Conservation (phyloP, 2,888 invertebrate species). For the Troides aeacus region DNA sequence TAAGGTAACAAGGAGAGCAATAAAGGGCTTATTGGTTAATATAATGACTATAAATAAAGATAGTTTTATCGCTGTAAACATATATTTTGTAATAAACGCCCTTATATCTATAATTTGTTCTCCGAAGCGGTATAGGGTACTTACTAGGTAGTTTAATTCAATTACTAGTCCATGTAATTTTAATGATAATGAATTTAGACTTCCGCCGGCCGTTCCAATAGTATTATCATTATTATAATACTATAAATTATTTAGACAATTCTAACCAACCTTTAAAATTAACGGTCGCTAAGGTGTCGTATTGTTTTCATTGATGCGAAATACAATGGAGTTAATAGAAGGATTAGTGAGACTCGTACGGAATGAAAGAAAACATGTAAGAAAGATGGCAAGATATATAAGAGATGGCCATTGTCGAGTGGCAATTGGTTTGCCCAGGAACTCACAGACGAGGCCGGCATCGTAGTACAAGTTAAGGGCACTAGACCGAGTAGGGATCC, state of each 20-base stretch:
- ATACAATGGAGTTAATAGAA: background rate
- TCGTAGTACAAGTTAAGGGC: slow-evolving; percentile 73
- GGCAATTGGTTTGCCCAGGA: slow-evolving; percentile 5
- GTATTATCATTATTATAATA: slow-evolving; percentile 12
- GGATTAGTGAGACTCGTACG: slow-evolving; percentile 2
- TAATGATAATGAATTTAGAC: slow-evolving; percentile 70
- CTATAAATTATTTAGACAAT: slow-evolving; percentile 25
- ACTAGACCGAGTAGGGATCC: slow-evolving; percentile 62
- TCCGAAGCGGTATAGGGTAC: slow-evolving; percentile 79
- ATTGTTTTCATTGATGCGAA: slow-evolving; percentile 2
- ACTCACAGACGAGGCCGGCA: slow-evolving; percentile 49
- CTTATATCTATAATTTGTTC: slow-evolving; percentile 63
- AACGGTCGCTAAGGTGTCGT: background rate
- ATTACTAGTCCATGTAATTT: slow-evolving; percentile 79
- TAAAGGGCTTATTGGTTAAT: slow-evolving; percentile 57
- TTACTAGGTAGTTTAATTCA: slow-evolving; percentile 79
- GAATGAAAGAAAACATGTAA: background rate
- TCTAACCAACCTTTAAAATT: slow-evolving; percentile 8
- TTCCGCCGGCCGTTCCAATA: slow-evolving; percentile 56
- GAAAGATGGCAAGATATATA: background rate
- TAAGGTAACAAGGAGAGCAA: slow-evolving; percentile 70
- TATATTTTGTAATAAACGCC: slow-evolving; percentile 56
- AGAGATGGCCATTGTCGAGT: background rate
- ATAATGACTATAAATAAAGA: slow-evolving; percentile 55
- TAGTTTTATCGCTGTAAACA: slow-evolving; percentile 56